Evolutionary conservation across 2,113 vertebrate genomes (phyloP), one percentile per base, ranked within the genome.

Genomic region (Centropus bengalensis): DNA sequence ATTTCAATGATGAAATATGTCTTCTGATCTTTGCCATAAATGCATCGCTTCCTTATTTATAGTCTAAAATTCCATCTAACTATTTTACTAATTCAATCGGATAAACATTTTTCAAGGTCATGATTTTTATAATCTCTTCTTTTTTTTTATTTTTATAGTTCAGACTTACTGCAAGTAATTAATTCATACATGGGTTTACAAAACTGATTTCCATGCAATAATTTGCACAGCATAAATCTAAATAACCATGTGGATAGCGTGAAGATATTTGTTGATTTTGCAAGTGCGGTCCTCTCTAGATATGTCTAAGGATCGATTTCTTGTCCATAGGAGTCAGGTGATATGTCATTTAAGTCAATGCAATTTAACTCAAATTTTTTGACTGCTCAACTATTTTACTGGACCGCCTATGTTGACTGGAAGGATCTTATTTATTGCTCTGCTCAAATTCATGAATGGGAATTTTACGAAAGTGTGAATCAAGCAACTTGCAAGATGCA

Each of bases 1-100:
- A 28, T 69, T 88, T 92, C 69, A 71, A 80, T 52, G 32, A 76
- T 92, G 8, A 96, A 97, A 88, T 80, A 71, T 67, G 54, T 93
- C 47, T 69, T 96, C 92, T 96, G 54, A 88, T 96, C n/a, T 93
- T 69, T 88, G 18, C 36, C 62, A 74, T 77, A 83, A 80, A 55
- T 86, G 20, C 51, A 42, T 81, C 14, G n/a, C 45, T 91, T 82
- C 71, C 27, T 36, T 94, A 60, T 87, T 91, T 91, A 70, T 49
- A 78, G 6, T 20, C 47, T 66, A 93, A 78, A 77, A 88, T 32
- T 70, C 5, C 19, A 66, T 64, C 42, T 55, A 64, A 92, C 44
- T 42, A 45, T 74, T 91, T 84, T 82, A 84, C 33, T 74, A 75
- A 85, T 85, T 91, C 58, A 75, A 62, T 84, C 52, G 86, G 63